phyloP scores from a whole-genome alignment of 2,888 invertebrate species.

The Drosophila prolongata region DNA sequence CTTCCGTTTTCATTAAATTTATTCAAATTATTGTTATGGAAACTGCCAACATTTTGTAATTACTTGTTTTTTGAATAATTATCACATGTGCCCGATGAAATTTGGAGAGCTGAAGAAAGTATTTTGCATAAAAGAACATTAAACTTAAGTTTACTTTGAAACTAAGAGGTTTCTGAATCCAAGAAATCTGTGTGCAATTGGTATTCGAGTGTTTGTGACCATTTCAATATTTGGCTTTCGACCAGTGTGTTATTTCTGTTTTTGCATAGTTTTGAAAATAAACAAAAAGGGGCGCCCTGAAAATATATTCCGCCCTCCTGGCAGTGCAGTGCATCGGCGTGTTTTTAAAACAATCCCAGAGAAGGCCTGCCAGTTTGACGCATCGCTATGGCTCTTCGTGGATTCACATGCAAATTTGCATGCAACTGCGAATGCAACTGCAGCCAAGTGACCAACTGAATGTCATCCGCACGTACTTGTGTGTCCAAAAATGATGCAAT shows the following conservation, averaged over 20 bases:
- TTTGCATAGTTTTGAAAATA: slow-evolving; percentile 42
- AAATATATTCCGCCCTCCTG: slow-evolving; percentile 30
- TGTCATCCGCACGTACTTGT: slow-evolving; percentile 31
- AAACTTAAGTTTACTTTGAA: not conserved
- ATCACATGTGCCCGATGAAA: not conserved
- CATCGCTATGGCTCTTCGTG: slow-evolving; percentile 25
- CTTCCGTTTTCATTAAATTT: not conserved
- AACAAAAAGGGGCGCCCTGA: slow-evolving; percentile 25
- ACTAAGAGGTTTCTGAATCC: not conserved
- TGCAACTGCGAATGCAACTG: slow-evolving; percentile 35
- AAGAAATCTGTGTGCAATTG: slow-evolving; percentile 6
- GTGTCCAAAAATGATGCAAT: slow-evolving; percentile 62
- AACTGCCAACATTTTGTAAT: not conserved
- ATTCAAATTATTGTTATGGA: not conserved
- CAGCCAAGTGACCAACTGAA: slow-evolving; percentile 31
- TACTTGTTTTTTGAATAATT: not conserved
- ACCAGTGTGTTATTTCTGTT: slow-evolving; percentile 29
- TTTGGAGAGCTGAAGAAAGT: not conserved
- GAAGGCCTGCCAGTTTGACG: slow-evolving; percentile 45
- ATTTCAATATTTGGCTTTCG: slow-evolving; percentile 28
- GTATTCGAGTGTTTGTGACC: slow-evolving; percentile 16
- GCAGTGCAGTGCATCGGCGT: slow-evolving; percentile 15
- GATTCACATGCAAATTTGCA: slow-evolving; percentile 36
- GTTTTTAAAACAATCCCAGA: slow-evolving; percentile 36
- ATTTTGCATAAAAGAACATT: not conserved